Base-by-base conservation (phyloP, 2,888 invertebrate species). In the Malthinus seriepunctatus region DNA sequence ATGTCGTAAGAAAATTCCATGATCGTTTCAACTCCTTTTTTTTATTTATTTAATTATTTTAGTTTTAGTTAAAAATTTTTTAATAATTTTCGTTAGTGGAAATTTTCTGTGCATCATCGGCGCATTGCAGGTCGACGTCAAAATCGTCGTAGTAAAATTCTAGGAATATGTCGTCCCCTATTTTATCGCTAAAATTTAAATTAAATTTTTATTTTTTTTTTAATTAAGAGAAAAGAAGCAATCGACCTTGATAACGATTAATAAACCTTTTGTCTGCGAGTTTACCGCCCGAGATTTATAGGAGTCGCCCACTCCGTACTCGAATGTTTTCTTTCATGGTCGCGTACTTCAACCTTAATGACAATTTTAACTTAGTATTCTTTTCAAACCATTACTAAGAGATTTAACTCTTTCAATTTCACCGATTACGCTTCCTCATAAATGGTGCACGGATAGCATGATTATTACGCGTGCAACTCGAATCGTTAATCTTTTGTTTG, bases 221-320 rank as follows among this genome's bases (percentile, higher is more conserved):
- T 33, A 46, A 46, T 46, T n/a, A 34, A 5, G 23, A 34, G 12
- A 47, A 14, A 39, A 49, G 32, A 33, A 46, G 12, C 38, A 23
- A 32, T 35, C 44, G 56, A 45, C 50, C 56, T 56, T 50, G 42
- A 44, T 37, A n/a, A 31, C 23, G 23, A 23, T 23, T 23, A 34
- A 45, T 50, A 50, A 42, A 44, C 45, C 50, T 50, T 56, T 56
- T 56, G 56, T 56, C 50, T 56, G 42, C n/a, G 39, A 55, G 54
- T 48, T 48, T 56, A 50, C 32, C 50, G 50, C 10, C 56, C 49
- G 42, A 34, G 38, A 39, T 49, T 56, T 45, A 44, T 50, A 44
- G 56, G 45, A 56, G 37, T 56, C 56, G 56, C 56, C 56, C 56
- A 56, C 56, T 56, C 45, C 23, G 23, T 3, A 3, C 23, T 23